These are phyloP conservation scores for Perizoma affinitatum DNA, from an alignment of 2,888 invertebrate genomes.

Conservation along the genomic window DNA sequence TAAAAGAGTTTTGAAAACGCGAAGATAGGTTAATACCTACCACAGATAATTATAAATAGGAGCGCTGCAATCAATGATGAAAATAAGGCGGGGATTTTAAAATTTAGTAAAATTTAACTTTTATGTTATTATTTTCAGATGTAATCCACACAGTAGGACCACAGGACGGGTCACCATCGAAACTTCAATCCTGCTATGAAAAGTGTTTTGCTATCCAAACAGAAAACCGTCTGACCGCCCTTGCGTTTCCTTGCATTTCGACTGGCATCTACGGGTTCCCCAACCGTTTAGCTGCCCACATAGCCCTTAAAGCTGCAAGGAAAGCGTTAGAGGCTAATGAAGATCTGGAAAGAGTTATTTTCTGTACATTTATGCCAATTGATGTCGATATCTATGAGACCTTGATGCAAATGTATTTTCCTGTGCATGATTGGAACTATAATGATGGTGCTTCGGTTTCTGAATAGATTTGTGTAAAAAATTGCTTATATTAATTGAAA, in stretches of 20 bases:
- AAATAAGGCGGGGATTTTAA: too few species aligned
- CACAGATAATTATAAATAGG: too few species aligned
- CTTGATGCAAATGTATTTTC: constrained; percentile 89
- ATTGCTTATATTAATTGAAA: too few species aligned
- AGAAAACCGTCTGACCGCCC: constrained; percentile 83
- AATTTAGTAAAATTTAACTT: too few species aligned
- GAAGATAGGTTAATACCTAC: too few species aligned
- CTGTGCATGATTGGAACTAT: constrained; percentile 68
- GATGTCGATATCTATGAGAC: constrained; percentile 90
- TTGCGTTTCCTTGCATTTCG: constrained; percentile 95
- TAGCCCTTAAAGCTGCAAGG: constrained; percentile 88
- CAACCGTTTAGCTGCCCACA: constrained; percentile 89
- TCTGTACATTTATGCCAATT: constrained; percentile 89
- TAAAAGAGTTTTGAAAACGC: too few species aligned
- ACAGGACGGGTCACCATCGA: constrained; percentile 86
- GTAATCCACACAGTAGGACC: constrained; percentile 96
- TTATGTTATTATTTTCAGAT: constrained; percentile 77
- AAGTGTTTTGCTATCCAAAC: constrained; percentile 85
- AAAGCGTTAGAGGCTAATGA: constrained; percentile 84
- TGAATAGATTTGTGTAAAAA: constrained; percentile 32
- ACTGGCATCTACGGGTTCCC: constrained; percentile 97
- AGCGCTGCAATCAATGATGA: too few species aligned
- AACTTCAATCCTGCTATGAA: constrained; percentile 88
- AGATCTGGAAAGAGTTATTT: constrained; percentile 88
- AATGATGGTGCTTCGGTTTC: constrained; percentile 47